Evolutionary conservation across 2,888 invertebrate species (phyloP).

Genomic region (Gisinianus flammeolus): DNA sequence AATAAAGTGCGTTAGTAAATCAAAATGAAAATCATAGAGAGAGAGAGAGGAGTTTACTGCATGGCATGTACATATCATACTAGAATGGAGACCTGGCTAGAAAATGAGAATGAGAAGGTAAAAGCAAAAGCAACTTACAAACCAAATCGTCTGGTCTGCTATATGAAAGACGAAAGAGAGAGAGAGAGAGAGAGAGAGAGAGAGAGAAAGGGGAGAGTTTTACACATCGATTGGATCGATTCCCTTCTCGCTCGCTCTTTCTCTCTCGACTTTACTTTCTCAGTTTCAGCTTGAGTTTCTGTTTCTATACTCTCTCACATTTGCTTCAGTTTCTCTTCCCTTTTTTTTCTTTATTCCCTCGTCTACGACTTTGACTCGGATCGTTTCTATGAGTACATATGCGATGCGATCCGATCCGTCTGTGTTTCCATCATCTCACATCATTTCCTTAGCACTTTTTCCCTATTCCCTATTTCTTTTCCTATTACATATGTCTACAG

Average conservation of each 20-base stretch:
- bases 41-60: background rate
- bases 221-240: background rate
- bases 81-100: background rate
- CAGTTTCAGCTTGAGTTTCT: too few species aligned
- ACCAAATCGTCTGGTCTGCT: background rate
- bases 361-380: background rate
- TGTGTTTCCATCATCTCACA: too few species aligned
- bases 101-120: background rate
- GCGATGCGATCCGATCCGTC: too few species aligned
- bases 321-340: too few species aligned
- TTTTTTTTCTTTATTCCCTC: background rate
- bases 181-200: constrained; percentile 1
- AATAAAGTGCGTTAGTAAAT: constrained; percentile 17
- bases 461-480: too few species aligned
- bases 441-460: too few species aligned
- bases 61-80: background rate
- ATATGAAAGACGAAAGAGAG: background rate
- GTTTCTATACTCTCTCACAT: too few species aligned
- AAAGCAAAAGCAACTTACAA: background rate
- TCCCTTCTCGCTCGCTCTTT: background rate
- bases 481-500: too few species aligned
- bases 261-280: background rate
- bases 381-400: too few species aligned
- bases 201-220: background rate
- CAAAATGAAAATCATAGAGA: constrained; percentile 4